Percentiles rank a stretch among this genome's conserved stretches.
Evolutionary conservation across 35 echinoderm and acorn worm genomes (phyloP).

Genomic region (Stichopus chloronotus): DNA sequence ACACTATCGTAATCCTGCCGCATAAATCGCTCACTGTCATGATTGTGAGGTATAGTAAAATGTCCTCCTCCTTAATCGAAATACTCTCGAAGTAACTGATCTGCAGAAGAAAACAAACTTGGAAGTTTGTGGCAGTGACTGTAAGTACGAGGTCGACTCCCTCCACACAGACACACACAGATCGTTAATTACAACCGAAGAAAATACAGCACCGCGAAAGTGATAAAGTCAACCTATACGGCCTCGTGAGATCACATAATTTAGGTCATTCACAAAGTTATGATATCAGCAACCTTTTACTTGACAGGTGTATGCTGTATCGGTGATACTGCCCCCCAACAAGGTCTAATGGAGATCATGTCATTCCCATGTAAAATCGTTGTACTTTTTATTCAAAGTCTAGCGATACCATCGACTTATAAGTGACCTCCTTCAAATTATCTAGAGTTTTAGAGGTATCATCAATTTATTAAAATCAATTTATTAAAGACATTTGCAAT

Average conservation of each 20-base stretch:
- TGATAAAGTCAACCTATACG: neutral
- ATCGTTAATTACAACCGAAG: neutral
- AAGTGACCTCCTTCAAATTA: no score
- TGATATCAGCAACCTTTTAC: neutral
- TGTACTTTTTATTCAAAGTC: no score
- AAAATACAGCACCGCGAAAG: neutral
- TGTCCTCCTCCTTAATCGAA: neutral
- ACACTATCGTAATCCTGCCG: neutral
- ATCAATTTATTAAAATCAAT: no score
- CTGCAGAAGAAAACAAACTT: neutral
- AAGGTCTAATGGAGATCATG: no score
- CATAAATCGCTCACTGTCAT: slow-evolving; percentile 38
- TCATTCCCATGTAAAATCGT: no score
- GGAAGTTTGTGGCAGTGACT: neutral
- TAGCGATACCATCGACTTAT: no score
- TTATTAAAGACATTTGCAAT: no score
- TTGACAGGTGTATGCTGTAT: no score
- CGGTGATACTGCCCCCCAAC: no score
- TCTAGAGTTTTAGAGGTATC: no score
- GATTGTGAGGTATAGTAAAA: neutral
- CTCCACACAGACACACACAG: neutral
- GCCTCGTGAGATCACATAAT: neutral
- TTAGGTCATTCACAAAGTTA: neutral
- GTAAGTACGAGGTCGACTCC: neutral
- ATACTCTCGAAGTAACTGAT: slow-evolving; percentile 48